These are phyloP conservation scores for Spongilla lacustris DNA, from an alignment of 37 sponge, comb jelly and placozoan genomes.

Conservation along the genomic window DNA sequence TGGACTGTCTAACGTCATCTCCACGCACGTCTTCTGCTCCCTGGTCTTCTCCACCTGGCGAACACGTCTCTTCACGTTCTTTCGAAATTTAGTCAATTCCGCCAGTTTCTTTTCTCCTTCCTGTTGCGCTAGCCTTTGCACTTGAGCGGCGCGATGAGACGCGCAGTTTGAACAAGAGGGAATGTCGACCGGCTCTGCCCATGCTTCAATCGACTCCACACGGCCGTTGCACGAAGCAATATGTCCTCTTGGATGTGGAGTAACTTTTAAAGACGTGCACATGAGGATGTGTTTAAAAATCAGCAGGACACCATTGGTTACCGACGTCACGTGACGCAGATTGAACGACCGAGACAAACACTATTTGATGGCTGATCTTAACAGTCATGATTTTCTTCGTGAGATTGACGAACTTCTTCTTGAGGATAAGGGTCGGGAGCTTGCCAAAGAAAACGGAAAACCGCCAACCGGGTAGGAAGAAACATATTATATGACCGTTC, in stretches of 20 bases:
- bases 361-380: background rate
- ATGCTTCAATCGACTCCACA: conserved; percentile 13
- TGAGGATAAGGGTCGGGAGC: conserved; percentile 7
- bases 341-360: background rate
- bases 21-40: background rate
- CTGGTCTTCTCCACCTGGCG: conserved; percentile 12
- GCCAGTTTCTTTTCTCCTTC: conserved; percentile 21
- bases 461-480: background rate
- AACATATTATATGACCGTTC: background rate
- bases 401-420: conserved; percentile 64
- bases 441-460: background rate
- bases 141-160: background rate
- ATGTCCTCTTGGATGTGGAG: conserved; percentile 35
- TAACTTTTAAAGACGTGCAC: conserved; percentile 12
- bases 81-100: conserved; percentile 27
- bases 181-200: conserved; percentile 8
- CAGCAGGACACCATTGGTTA: background rate
- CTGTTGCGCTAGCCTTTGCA: conserved; percentile 1
- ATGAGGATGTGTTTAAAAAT: background rate
- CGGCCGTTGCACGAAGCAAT: conserved; percentile 52
- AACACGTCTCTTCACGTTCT: conserved; percentile 42
- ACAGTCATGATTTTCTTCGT: conserved; percentile 52
- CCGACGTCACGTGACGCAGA: background rate
- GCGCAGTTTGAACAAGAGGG: background rate
- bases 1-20: background rate